These are phyloP conservation scores for Thunnus maccoyii DNA, from an alignment of 2,113 vertebrate genomes.

Conservation along the genomic window DNA sequence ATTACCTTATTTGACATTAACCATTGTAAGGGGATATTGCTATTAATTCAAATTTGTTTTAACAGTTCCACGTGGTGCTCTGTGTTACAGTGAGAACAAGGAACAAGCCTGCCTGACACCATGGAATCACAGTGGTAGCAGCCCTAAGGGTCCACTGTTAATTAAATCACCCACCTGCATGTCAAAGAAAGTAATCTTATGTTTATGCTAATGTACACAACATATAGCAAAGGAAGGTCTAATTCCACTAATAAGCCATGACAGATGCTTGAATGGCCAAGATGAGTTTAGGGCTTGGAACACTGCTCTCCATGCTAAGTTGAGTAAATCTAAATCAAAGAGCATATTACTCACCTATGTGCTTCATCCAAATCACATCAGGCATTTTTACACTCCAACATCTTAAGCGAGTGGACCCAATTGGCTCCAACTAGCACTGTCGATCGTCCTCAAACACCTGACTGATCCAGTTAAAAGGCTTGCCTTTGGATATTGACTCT, in stretches of 20 bases:
- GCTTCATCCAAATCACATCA: slow-evolving; percentile 38
- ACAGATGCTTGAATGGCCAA: slow-evolving; percentile 18
- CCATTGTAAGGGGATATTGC: slow-evolving; percentile 39
- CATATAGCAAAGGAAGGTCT: slow-evolving; percentile 37
- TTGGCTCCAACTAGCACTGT: slow-evolving; percentile 40
- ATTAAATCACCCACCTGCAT: slow-evolving; percentile 53
- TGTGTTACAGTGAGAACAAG: slow-evolving; percentile 35
- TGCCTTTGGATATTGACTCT: slow-evolving; percentile 54
- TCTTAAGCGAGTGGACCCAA: slow-evolving; percentile 28
- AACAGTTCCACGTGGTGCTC: slow-evolving; percentile 41
- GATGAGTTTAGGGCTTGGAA: slow-evolving; percentile 32
- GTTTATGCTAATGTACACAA: slow-evolving; percentile 45
- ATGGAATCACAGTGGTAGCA: slow-evolving; percentile 49
- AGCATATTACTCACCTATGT: slow-evolving; percentile 33
- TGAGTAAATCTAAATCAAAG: slow-evolving; percentile 41
- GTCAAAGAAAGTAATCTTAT: slow-evolving; percentile 39
- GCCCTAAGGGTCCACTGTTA: slow-evolving; percentile 10
- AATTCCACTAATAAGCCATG: slow-evolving; percentile 50
- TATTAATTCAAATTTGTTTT: slow-evolving; percentile 66
- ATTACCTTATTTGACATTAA: slow-evolving; percentile 47
- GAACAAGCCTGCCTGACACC: slow-evolving; percentile 23
- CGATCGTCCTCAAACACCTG: slow-evolving; percentile 56
- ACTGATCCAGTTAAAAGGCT: slow-evolving; percentile 55
- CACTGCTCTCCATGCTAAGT: slow-evolving; percentile 6
- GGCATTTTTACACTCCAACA: slow-evolving; percentile 30